These are phyloP conservation scores for Bungarus multicinctus DNA, from an alignment of 2,113 vertebrate genomes.

Conservation along the genomic window DNA sequence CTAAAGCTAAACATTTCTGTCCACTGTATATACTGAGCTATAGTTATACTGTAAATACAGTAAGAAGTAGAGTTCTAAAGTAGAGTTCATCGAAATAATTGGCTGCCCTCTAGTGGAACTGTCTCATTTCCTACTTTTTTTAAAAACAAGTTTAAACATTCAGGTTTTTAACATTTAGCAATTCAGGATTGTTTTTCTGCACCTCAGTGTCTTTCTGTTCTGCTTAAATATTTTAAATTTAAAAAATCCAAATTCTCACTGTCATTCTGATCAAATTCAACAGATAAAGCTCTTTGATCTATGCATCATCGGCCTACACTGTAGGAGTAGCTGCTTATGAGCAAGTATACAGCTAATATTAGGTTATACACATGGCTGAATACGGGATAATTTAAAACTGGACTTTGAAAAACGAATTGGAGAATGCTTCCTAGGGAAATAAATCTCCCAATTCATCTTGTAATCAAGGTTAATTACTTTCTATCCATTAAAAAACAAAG, in stretches of 20 bases:
- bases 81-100: background rate
- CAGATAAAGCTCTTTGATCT: background rate
- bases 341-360: background rate
- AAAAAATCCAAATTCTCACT: background rate
- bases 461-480: background rate
- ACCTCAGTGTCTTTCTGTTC: background rate
- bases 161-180: background rate
- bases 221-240: background rate
- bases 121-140: background rate
- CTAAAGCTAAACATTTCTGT: background rate
- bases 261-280: background rate
- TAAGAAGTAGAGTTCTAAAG: too few relatives aligned
- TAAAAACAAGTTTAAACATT: background rate
- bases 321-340: background rate
- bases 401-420: background rate
- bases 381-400: background rate
- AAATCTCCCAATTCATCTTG: background rate
- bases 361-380: background rate
- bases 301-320: background rate
- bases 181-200: background rate
- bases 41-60: background rate
- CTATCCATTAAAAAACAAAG: background rate
- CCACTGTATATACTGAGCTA: background rate
- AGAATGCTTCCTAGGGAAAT: background rate
- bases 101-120: background rate